These are phyloP conservation scores for Perca fluviatilis DNA, from an alignment of 2,113 vertebrate species.

Conservation along the genomic window DNA sequence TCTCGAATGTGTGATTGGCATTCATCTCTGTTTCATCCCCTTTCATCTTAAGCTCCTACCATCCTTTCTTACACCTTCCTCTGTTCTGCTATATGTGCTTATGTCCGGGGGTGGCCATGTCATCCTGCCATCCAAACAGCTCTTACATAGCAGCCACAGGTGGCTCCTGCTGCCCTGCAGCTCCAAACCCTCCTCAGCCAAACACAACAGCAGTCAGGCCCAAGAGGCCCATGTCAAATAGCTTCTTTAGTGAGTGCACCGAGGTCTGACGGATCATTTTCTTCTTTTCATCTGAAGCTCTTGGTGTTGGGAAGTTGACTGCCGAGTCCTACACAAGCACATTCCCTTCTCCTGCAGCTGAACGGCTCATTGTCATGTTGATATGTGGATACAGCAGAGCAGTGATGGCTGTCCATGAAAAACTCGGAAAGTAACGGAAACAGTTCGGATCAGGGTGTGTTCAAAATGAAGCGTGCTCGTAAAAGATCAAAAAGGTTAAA, in stretches of 20 bases:
- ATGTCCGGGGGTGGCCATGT: constrained; percentile 15
- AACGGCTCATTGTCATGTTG: constrained; percentile 38
- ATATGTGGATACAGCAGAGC: constrained; percentile 13
- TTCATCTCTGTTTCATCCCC: neutral
- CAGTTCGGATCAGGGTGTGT: constrained; percentile 16
- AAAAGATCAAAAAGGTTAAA: constrained; percentile 50
- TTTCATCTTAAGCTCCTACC: constrained; percentile 4
- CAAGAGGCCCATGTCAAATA: constrained; percentile 65
- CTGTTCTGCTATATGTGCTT: constrained; percentile 7
- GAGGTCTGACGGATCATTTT: constrained; percentile 64
- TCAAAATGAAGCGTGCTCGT: constrained; percentile 32
- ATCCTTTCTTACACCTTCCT: neutral
- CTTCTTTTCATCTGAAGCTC: constrained; percentile 59
- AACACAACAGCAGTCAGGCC: constrained; percentile 80
- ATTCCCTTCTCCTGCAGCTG: constrained; percentile 44
- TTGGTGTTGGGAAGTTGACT: constrained; percentile 40
- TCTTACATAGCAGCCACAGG: constrained; percentile 81
- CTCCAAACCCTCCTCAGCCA: constrained; percentile 72
- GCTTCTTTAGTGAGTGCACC: constrained; percentile 66
- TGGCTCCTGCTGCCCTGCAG: constrained; percentile 77
- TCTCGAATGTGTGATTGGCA: neutral
- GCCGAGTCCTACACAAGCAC: constrained; percentile 41
- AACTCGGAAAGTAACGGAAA: neutral
- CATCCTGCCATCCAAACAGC: constrained; percentile 34
- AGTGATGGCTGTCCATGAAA: neutral